These are phyloP conservation scores for Gavia stellata DNA, from an alignment of 2,113 vertebrate species.

Conservation along the genomic window DNA sequence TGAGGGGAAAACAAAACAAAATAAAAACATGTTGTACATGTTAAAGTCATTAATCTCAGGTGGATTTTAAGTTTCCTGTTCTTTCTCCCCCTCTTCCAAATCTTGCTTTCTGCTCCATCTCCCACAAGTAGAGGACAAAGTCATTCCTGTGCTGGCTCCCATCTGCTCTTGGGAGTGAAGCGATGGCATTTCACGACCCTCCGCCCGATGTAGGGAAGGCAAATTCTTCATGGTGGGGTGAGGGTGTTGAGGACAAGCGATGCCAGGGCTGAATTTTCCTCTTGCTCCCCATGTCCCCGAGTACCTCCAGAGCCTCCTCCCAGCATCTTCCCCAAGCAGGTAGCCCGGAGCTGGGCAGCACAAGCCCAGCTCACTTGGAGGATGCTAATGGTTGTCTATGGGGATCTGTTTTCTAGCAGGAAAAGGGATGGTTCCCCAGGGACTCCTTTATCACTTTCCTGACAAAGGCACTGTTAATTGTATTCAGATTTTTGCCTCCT, in stretches of 20 bases:
- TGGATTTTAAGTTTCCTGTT: constrained; percentile 47
- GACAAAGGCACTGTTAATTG: background rate
- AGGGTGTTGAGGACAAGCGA: rapidly evolving
- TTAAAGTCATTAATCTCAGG: constrained; percentile 54
- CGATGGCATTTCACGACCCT: background rate
- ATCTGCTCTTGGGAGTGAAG: background rate
- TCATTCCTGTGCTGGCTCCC: background rate
- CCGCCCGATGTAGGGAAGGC: background rate
- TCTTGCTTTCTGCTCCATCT: background rate
- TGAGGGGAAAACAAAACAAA: constrained; percentile 25
- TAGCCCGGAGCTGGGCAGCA: background rate
- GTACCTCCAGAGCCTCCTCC: background rate
- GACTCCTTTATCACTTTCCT: background rate
- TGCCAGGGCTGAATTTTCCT: background rate
- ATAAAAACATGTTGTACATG: background rate
- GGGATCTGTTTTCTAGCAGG: background rate
- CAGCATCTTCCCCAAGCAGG: background rate
- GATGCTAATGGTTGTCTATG: background rate
- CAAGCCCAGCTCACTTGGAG: background rate
- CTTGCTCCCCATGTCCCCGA: background rate
- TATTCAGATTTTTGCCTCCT: background rate
- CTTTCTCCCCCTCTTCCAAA: background rate
- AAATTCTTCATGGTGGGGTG: background rate
- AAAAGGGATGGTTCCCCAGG: background rate
- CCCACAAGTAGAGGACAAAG: background rate